A percentile compares a stretch with the other conserved stretches of the same genome.
Evolutionary conservation across 2,888 invertebrate species (phyloP).

Genomic region (Dermolepida albohirtum): DNA sequence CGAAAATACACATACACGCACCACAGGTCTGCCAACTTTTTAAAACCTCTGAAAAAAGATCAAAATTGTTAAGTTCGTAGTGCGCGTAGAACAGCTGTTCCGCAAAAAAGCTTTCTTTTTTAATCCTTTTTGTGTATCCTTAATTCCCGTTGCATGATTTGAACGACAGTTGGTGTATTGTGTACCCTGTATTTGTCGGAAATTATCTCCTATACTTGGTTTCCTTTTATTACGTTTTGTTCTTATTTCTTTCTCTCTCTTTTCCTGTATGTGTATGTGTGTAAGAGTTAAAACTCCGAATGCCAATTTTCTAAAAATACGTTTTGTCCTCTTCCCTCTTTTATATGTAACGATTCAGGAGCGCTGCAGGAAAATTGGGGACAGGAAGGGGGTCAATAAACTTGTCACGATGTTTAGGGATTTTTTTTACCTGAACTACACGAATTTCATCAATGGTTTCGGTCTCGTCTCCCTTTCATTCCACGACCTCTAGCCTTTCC

Average conservation of each 20-base stretch:
- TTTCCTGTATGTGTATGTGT: background rate
- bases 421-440: slow-evolving; percentile 27
- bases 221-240: slow-evolving; percentile 5
- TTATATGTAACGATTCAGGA: slow-evolving; percentile 11
- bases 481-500: background rate
- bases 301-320: slow-evolving; percentile 36
- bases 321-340: slow-evolving; percentile 15
- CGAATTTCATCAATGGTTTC: slow-evolving; percentile 30
- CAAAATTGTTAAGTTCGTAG: slow-evolving; percentile 26
- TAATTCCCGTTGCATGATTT: slow-evolving; percentile 36
- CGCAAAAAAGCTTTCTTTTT: slow-evolving; percentile 30
- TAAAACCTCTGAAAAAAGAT: background rate
- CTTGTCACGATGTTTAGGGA: slow-evolving; percentile 25
- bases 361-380: background rate
- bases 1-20: slow-evolving; percentile 1
- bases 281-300: slow-evolving; percentile 7
- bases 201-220: slow-evolving; percentile 13
- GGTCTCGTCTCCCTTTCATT: slow-evolving; percentile 4
- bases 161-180: slow-evolving; percentile 34
- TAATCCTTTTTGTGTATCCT: slow-evolving; percentile 35
- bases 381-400: slow-evolving; percentile 22
- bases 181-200: slow-evolving; percentile 20
- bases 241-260: background rate
- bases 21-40: background rate
- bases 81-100: slow-evolving; percentile 34